These are phyloP conservation scores for Anhinga anhinga DNA, from an alignment of 2,113 vertebrate species.

Conservation along the genomic window DNA sequence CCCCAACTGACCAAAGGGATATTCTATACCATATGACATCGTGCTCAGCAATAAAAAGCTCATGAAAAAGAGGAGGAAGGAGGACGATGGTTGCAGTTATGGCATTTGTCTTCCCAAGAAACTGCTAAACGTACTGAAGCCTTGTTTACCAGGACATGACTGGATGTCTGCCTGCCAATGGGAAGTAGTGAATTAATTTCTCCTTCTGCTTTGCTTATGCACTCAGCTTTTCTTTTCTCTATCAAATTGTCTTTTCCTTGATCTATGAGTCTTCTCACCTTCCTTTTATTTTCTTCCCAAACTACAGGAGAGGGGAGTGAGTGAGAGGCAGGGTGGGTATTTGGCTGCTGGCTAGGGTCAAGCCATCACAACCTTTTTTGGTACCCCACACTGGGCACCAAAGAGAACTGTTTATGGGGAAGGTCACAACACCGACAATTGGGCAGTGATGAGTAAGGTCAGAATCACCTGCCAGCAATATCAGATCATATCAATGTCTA, in stretches of 20 bases:
- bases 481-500: background rate
- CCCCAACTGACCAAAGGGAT: background rate
- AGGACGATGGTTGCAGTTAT: too few species aligned
- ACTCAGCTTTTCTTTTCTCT: background rate
- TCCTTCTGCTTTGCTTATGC: background rate
- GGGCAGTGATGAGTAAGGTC: background rate
- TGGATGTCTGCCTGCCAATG: background rate
- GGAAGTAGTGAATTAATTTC: background rate
- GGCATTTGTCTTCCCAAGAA: background rate
- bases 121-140: background rate
- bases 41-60: background rate
- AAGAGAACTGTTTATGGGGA: background rate
- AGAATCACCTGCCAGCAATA: background rate
- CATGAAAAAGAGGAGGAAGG: background rate
- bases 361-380: background rate
- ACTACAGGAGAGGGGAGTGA: background rate
- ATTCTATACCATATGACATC: background rate
- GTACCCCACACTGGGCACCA: rapidly evolving
- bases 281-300: background rate
- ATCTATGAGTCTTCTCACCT: background rate
- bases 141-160: background rate
- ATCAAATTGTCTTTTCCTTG: background rate
- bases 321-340: background rate
- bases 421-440: background rate
- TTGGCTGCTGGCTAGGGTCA: background rate